These are phyloP conservation scores for Tiliqua scincoides DNA, from an alignment of 2,113 vertebrate genomes.

Conservation along the genomic window DNA sequence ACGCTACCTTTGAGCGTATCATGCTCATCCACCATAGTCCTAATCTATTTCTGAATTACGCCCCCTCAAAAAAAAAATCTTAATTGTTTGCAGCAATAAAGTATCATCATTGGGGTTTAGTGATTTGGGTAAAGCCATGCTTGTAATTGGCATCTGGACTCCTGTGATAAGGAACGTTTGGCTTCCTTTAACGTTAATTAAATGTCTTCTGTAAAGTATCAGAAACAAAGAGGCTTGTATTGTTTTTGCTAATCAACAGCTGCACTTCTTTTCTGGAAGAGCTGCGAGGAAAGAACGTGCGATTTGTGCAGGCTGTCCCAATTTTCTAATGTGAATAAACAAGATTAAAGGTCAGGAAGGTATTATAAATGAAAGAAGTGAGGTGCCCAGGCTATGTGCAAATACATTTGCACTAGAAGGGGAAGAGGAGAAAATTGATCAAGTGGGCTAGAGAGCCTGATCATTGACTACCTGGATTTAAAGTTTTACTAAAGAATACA, in stretches of 20 bases:
- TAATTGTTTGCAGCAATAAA: background rate
- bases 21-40: background rate
- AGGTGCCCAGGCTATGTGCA: background rate
- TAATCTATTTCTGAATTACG: background rate
- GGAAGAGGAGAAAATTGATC: background rate
- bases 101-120: background rate
- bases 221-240: background rate
- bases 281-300: background rate
- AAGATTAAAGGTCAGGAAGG: background rate
- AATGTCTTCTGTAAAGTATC: background rate
- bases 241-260: background rate
- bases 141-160: conserved; percentile 4
- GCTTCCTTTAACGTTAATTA: background rate
- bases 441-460: background rate
- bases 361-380: background rate
- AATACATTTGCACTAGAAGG: background rate
- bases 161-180: background rate
- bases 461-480: background rate
- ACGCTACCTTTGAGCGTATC: no score
- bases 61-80: background rate
- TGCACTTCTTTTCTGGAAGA: background rate
- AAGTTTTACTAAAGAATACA: background rate
- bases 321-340: conserved; percentile 13
- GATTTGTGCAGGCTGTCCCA: background rate
- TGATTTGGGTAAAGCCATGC: background rate